These are phyloP conservation scores for Martes martes DNA, from an alignment of 2,113 vertebrate species.

Conservation along the genomic window DNA sequence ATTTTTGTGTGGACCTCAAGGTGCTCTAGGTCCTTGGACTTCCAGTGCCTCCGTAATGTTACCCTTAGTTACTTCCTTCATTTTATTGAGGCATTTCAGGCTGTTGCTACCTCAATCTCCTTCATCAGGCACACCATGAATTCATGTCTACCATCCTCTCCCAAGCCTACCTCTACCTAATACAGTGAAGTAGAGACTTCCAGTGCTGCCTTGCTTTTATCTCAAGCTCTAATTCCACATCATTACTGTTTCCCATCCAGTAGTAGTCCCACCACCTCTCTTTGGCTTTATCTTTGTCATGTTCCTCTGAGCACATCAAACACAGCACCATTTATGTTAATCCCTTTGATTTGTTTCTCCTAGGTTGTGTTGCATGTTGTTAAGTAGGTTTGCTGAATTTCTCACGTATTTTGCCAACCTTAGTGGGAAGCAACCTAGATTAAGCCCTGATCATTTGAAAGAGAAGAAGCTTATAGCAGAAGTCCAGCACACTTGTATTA, in stretches of 20 bases:
- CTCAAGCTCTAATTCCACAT: neutral
- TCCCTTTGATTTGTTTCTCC: neutral
- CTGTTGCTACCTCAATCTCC: neutral
- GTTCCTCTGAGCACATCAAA: neutral
- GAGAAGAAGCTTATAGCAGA: neutral
- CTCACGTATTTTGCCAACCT: accelerated
- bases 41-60: accelerated
- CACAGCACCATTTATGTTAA: neutral
- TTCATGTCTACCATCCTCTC: neutral
- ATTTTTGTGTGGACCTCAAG: neutral
- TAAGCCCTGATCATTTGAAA: neutral
- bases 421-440: neutral
- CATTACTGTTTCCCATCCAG: no score
- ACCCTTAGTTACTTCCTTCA: neutral
- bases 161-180: neutral
- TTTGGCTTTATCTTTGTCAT: neutral
- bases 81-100: accelerated
- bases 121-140: neutral
- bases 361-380: neutral
- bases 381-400: neutral
- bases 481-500: neutral
- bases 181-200: neutral
- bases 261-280: neutral
- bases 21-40: neutral
- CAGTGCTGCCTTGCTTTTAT: neutral